These are phyloP conservation scores for Seriola dumerili DNA, from an alignment of 2,113 vertebrate species.

Conservation along the genomic window DNA sequence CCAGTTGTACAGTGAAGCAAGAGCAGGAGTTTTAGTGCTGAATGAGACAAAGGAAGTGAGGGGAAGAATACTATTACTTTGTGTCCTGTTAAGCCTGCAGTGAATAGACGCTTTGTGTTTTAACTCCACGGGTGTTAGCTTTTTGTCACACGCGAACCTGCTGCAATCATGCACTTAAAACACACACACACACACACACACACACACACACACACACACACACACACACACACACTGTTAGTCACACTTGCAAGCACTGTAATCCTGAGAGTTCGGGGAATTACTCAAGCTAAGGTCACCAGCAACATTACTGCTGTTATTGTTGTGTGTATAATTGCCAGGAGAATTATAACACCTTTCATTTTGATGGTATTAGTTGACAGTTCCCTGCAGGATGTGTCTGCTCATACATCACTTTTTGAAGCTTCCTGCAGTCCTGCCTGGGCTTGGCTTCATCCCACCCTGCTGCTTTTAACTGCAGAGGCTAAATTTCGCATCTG, in stretches of 20 bases:
- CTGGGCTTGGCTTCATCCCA: constrained; percentile 19
- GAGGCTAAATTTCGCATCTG: constrained; percentile 33
- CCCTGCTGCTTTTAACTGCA: constrained; percentile 26
- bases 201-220: constrained; percentile 30
- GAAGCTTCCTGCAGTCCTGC: constrained; percentile 35
- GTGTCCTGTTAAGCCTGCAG: constrained; percentile 19
- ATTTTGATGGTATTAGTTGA: constrained; percentile 42
- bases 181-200: constrained; percentile 1
- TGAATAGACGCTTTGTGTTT: constrained; percentile 53
- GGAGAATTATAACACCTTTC: constrained; percentile 50
- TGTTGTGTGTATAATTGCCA: constrained; percentile 1
- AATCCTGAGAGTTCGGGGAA: constrained; percentile 48
- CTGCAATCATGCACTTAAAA: constrained; percentile 3
- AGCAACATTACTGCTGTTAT: constrained; percentile 37
- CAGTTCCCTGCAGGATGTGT: constrained; percentile 38
- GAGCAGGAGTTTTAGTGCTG: constrained; percentile 28
- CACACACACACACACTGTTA: not conserved
- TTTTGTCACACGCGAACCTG: constrained; percentile 32
- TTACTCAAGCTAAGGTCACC: constrained; percentile 40
- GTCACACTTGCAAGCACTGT: constrained; percentile 30
- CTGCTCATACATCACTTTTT: constrained; percentile 21
- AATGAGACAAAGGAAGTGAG: constrained; percentile 40
- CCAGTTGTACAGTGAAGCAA: constrained; percentile 16
- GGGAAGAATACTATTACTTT: constrained; percentile 17
- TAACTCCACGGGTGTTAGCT: constrained; percentile 2